Conservation (phyloP, 2,888 invertebrate species). For the Chloroclysta siterata region DNA sequence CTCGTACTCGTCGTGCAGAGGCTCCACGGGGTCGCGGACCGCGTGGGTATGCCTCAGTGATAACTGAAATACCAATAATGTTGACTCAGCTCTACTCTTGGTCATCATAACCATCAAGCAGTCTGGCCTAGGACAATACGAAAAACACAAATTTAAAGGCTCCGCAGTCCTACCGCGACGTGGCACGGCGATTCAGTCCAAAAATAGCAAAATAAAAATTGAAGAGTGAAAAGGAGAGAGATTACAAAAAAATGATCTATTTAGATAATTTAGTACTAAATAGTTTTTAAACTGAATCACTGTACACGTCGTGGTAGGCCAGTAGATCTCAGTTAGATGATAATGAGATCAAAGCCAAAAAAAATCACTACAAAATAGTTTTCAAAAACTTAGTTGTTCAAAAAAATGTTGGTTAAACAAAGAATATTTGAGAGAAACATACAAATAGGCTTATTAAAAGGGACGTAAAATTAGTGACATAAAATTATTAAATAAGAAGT, state of each 20-base stretch:
- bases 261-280: neutral
- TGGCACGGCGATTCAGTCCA: neutral
- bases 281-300: conserved; percentile 14
- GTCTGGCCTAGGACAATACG: conserved; percentile 36
- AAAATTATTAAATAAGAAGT: too few relatives aligned
- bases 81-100: conserved; percentile 35
- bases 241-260: too few relatives aligned
- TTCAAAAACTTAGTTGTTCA: too few relatives aligned
- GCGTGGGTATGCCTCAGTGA: conserved; percentile 81
- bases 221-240: too few relatives aligned
- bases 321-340: conserved; percentile 22
- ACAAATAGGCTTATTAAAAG: too few relatives aligned
- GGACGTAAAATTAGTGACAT: too few relatives aligned
- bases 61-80: conserved; percentile 62
- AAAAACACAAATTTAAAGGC: conserved; percentile 33
- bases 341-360: conserved; percentile 16
- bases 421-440: too few relatives aligned
- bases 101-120: conserved; percentile 37
- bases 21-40: conserved; percentile 80
- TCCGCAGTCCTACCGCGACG: conserved; percentile 15
- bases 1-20: conserved; percentile 84
- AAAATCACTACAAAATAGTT: conserved; percentile 5
- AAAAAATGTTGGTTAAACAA: too few relatives aligned
- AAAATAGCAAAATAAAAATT: neutral
- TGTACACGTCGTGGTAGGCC: conserved; percentile 8